Conservation (phyloP, 2,113 vertebrate genomes). For the Gallinago undulata region DNA sequence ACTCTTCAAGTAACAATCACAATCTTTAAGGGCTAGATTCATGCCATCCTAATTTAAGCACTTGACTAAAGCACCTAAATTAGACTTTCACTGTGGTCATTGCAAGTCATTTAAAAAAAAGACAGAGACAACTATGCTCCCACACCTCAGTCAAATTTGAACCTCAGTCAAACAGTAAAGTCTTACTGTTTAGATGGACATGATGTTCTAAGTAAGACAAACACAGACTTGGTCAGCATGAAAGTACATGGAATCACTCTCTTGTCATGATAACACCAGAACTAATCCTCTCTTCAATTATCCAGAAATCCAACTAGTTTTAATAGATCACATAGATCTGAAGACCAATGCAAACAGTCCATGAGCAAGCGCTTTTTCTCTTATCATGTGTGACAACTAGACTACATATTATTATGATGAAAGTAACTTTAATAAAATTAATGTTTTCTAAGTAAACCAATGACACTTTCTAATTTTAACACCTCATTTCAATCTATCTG, state of each 20-base stretch:
- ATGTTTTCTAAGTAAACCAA: neutral
- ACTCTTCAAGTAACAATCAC: neutral
- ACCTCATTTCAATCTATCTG: neutral
- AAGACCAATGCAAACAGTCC: neutral
- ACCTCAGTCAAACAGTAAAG: neutral
- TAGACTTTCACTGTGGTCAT: neutral
- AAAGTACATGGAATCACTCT: neutral
- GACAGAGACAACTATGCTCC: accelerated
- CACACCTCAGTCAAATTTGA: neutral
- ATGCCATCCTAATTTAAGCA: neutral
- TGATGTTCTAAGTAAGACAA: neutral
- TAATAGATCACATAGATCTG: neutral
- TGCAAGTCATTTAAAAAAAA: neutral
- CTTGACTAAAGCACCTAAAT: neutral
- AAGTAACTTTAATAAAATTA: neutral
- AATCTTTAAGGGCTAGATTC: neutral
- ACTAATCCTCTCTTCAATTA: neutral
- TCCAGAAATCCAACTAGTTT: neutral
- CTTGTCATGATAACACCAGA: neutral
- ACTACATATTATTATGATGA: neutral
- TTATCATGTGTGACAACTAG: neutral
- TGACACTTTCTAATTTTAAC: neutral
- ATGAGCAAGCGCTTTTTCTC: neutral
- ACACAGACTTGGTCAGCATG: neutral
- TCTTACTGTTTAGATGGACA: neutral